Percentiles rank a stretch among this genome's conserved stretches.
Conservation (phyloP, 2,888 invertebrate genomes). For the Macrosoma leucophasiata region DNA sequence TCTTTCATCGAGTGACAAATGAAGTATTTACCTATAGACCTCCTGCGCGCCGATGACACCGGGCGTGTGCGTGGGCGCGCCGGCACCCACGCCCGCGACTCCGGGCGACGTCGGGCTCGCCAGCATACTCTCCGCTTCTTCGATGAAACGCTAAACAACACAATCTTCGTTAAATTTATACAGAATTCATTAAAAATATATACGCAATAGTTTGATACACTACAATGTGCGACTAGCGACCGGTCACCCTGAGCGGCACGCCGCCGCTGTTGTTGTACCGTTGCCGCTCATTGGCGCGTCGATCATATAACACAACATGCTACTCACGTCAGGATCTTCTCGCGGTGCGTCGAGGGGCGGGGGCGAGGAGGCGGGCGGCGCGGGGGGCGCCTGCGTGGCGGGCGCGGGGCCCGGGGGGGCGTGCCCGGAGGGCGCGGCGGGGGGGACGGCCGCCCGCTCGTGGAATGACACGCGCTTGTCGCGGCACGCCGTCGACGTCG, state of each 20-base stretch:
- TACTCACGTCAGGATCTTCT: constrained; percentile 89
- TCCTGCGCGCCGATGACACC: constrained; percentile 99
- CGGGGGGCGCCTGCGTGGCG: constrained; percentile 24
- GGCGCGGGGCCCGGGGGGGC: constrained; percentile 16
- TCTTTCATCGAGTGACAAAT: too few species aligned
- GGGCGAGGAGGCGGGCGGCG: constrained; percentile 26
- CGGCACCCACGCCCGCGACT: constrained; percentile 55
- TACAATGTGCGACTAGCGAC: not conserved
- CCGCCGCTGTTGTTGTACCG: not conserved
- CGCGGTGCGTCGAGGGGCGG: constrained; percentile 39
- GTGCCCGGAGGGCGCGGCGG: constrained; percentile 15
- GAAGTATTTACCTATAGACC: constrained; percentile 91
- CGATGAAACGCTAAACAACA: constrained; percentile 79
- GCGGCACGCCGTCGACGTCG: constrained; percentile 44
- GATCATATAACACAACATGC: not conserved
- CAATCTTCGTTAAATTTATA: too few species aligned
- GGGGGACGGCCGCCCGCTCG: constrained; percentile 67
- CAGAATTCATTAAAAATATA: not conserved
- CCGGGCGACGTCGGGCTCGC: constrained; percentile 85
- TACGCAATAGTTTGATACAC: not conserved
- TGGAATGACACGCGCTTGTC: constrained; percentile 86
- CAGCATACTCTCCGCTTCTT: constrained; percentile 87
- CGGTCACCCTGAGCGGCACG: not conserved
- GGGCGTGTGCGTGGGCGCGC: constrained; percentile 82
- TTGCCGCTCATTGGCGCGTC: not conserved